Evolutionary conservation across 2,888 invertebrate species (phyloP), one percentile per base, ranked within the genome.

Genomic region (Drosophila demipolita): DNA sequence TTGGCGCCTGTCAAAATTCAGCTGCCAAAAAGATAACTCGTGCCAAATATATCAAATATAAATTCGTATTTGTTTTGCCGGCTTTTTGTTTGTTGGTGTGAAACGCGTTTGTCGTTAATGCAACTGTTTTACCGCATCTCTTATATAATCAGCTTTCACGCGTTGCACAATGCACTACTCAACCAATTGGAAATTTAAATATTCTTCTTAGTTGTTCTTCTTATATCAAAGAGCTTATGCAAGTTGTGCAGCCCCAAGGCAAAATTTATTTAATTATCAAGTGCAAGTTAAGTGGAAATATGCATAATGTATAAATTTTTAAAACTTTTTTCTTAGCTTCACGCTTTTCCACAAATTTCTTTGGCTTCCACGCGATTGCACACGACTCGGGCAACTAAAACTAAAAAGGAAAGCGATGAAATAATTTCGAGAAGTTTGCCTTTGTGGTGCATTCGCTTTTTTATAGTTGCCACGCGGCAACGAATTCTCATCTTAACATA

Each of bases 401-500:
- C 72, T 66, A 78, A 62, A 77, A 77, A 65, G 63, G 73, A 73
- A 64, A 80, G 54, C 67, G 60, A 73, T 69, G 45, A 87, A 87
- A 89, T 78, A 78, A 69, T 81, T 89, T 86, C 83, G 74, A 85
- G 89, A 86, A 89, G 86, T 87, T 87, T 83, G 71, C 75, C 76
- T 88, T 79, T 86, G 85, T 85, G 66, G 7, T 79, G 77, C 79
- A 78, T 77, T 81, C 66, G 67, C 70, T 78, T 78, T 80, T 78
- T 83, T 69, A 66, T 78, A 80, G 82, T 66, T 72, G 79, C 70
- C 73, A 36, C 61, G 48, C 59, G 48, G 65, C 61, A 61, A 53
- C 48, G 50, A 42, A 53, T 62, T 50, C 40, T 53, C 50, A 53
- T 50, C 36, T 55, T 35, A 42, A n/a, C 50, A 40, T 50, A 35